Evolutionary conservation across 2,888 invertebrate genomes (phyloP), one percentile per base, ranked within the genome.

Genomic region (Fabriciana adippe): DNA sequence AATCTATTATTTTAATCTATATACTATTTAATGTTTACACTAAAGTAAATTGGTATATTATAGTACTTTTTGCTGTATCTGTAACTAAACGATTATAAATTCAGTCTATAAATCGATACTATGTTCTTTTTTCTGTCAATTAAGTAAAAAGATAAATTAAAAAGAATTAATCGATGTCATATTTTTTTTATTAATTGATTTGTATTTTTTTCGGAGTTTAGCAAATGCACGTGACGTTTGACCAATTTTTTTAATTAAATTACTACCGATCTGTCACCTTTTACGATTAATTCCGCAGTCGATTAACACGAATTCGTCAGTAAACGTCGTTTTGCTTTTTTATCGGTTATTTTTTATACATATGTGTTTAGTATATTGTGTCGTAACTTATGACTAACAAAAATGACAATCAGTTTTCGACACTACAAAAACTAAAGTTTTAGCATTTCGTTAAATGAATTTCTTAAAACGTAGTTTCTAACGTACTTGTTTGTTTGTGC

Each of bases 231-330:
- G 59, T 63, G 60, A 26, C 41, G 50, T 64, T 64, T 57, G 3
- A 62, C 14, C 0, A 26, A 21, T 63, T 62, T 21, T 63, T 48
- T 41, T 50, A 47, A 55, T 55, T 47, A 21, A 59, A 13, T 48
- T 48, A 55, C n/a, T 26, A 54, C 14, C 50, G 41, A 56, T 59
- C 59, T 64, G 35, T 55, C 50, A 47, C 21, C 15, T 50, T 64
- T 56, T 45, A 21, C 60, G 18, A 55, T 59, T 68, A 62, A 57
- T 53, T 67, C 6, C 31, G 16, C 31, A 47, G 48, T 62, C 54
- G 55, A 68, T 68, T 45, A 57, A 55, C 60, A 62, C 62, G 50
- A 77, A 79, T 79, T 77, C 77, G 79, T 82, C 81, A 79, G 76
- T 74, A 73, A 74, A 76, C 80, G 76, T 69, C 75, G 73, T 80